Base-by-base conservation (phyloP, 2,888 invertebrate species). In the Pheosia gnoma region DNA sequence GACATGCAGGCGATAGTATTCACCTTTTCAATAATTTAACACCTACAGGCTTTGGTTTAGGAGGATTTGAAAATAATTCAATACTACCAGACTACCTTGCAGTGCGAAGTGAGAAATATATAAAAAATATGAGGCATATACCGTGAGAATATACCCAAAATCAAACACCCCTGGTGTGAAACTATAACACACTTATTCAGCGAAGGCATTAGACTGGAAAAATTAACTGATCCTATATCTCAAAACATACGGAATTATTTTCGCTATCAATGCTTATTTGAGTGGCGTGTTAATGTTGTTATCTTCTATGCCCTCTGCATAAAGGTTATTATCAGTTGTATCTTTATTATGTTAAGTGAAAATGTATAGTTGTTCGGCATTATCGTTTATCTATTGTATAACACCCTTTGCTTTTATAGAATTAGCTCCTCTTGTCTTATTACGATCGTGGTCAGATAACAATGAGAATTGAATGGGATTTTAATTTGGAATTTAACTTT, bases 181-280 rank as follows among this genome's bases (percentile, higher is more conserved):
- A 80, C 83, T 80, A 80, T 80, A 80, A 70, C 76, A 67, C 68
- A 72, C 78, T 25, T 67, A 90, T 91, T 89, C 85, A 90, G 74
- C 73, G 72, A 76, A 91, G 89, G 92, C 89, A 89, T 86, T 81
- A 88, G 89, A 82, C 85, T 85, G 89, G 86, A 89, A 92, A 91
- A 89, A 90, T 88, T 87, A 86, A 89, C 88, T 84, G 87, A 91
- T 90, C 85, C 87, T 85, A 85, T 87, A 87, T 88, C 86, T 83
- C 75, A 77, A 82, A 81, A 79, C 78, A 80, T 81, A 82, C 76
- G 77, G 71, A 80, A 78, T 82, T 80, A 80, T 80, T 80, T 84
- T 84, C 78, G 71, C 56, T 68, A 73, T 71, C 72, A 63, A 63
- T 52, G 52, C 62, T 49, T 58, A 6, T 59, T 61, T 68, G 68